Base-by-base conservation (phyloP, 2,888 invertebrate genomes). In the Aphrophora alni region DNA sequence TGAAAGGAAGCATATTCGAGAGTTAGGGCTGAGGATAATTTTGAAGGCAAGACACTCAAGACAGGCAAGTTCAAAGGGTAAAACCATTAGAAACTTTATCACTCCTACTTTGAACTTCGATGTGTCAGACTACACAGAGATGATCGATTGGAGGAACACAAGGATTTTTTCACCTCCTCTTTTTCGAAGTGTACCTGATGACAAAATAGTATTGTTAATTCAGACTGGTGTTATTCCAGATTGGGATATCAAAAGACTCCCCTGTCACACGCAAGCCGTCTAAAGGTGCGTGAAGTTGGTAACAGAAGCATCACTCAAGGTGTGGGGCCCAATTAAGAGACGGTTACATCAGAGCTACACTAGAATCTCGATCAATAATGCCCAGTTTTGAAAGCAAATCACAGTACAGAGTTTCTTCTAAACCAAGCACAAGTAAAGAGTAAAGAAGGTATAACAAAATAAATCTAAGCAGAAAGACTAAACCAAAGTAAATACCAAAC, bases 251-350 rank as follows among this genome's bases (percentile, higher is more conserved):
- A 38, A 77, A 59, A 68, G 8, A 1, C 44, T 81, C 68, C 81
- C 84, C 27, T 84, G 83, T 71, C 83, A 83, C 75, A 81, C 83
- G 28, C 82, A 83, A 73, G 82, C 80, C 10, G 83, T 84, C 24
- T 80, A 84, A 77, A 78, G 81, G 12, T 81, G 78, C 68, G 82
- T 84, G 25, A 83, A 84, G 75, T 70, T 84, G 7, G 82, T 84
- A 12, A 84, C 84, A 14, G 82, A 84, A 68, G 83, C 82, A 28
- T 78, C 82, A 17, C 10, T 14, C 17, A 73, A 73, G 28, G 73
- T 73, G 27, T 27, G 73, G 28, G 28, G 5, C 27, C 27, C 28
- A 73, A 28, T 12, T 17, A 33, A 33, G 73, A 73, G 73, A 73
- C 12, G 73, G 73, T 73, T 73, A 73, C 17, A 73, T 73, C 14